A percentile compares a stretch with the other conserved stretches of the same genome.
These are phyloP conservation scores for Mergus octosetaceus DNA, from an alignment of 2,797 vertebrate species.

Conservation along the genomic window DNA sequence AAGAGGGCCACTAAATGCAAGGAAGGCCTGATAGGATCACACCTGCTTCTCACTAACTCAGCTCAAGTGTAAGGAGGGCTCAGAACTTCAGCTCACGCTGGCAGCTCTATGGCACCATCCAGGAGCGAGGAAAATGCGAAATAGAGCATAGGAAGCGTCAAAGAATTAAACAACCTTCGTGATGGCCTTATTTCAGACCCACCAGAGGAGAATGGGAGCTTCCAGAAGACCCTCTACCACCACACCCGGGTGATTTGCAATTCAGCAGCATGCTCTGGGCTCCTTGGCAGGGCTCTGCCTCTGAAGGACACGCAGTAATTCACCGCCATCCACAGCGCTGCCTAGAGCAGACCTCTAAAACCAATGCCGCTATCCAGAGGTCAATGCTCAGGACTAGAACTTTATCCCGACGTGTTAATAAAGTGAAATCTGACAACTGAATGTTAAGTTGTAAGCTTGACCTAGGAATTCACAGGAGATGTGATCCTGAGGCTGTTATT, in stretches of 20 bases:
- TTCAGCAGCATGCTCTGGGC: background rate
- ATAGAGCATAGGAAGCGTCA: rapidly evolving
- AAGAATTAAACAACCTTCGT: background rate
- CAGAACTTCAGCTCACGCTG: slow-evolving; percentile 1
- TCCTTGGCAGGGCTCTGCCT: background rate
- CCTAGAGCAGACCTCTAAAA: background rate
- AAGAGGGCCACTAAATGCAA: slow-evolving; percentile 66
- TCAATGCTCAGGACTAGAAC: background rate
- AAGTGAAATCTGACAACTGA: background rate
- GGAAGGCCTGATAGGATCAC: slow-evolving; percentile 55
- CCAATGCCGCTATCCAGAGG: background rate
- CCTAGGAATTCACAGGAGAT: slow-evolving; percentile 2
- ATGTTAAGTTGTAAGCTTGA: background rate
- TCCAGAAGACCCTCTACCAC: background rate
- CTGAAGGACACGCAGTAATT: background rate
- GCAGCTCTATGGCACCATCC: background rate
- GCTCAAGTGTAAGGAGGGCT: slow-evolving; percentile 44
- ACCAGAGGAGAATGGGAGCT: background rate
- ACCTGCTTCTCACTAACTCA: slow-evolving; percentile 75
- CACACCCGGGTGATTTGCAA: background rate
- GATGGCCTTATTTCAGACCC: background rate
- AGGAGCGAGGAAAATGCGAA: background rate
- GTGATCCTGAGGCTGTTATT: background rate
- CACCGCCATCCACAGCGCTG: background rate
- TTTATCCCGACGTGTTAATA: background rate